Percentiles rank a stretch among this genome's conserved stretches.
These are phyloP conservation scores for Cheilinus undulatus DNA, from an alignment of 2,113 vertebrate species.

Conservation along the genomic window DNA sequence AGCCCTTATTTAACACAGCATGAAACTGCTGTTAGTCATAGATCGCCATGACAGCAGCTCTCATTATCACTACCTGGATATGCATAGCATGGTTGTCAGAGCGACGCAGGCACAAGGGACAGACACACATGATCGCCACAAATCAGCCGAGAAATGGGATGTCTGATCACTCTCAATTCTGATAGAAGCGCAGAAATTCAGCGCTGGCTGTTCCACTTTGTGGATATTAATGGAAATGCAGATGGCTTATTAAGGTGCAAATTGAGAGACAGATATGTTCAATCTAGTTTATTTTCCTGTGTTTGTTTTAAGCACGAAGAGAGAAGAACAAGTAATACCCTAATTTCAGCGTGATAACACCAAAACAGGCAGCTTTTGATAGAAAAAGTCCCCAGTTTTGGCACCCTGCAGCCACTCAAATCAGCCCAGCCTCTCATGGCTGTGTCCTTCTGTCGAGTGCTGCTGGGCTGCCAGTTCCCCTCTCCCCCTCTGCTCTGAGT, in stretches of 20 bases:
- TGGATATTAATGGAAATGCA: conserved; percentile 44
- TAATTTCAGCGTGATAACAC: conserved; percentile 11
- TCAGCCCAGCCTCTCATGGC: conserved; percentile 54
- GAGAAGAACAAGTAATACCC: conserved; percentile 10
- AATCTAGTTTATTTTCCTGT: conserved; percentile 17
- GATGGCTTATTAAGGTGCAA: conserved; percentile 39
- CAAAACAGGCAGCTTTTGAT: conserved; percentile 25
- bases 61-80: conserved; percentile 83
- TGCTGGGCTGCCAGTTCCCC: conserved; percentile 47
- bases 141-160: conserved; percentile 73
- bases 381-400: conserved; percentile 30
- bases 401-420: conserved; percentile 51
- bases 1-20: conserved; percentile 77
- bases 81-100: conserved; percentile 80
- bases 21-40: conserved; percentile 82
- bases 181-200: conserved; percentile 42
- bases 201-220: conserved; percentile 13
- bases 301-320: conserved; percentile 18
- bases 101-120: conserved; percentile 67
- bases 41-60: conserved; percentile 80
- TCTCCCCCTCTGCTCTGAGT: conserved; percentile 44
- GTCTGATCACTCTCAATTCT: conserved; percentile 67
- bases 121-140: conserved; percentile 54
- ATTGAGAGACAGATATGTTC: conserved; percentile 33
- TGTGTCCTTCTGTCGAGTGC: conserved; percentile 61